Base-by-base conservation (phyloP, 2,888 invertebrate genomes). In the Watsonalla cultraria region DNA sequence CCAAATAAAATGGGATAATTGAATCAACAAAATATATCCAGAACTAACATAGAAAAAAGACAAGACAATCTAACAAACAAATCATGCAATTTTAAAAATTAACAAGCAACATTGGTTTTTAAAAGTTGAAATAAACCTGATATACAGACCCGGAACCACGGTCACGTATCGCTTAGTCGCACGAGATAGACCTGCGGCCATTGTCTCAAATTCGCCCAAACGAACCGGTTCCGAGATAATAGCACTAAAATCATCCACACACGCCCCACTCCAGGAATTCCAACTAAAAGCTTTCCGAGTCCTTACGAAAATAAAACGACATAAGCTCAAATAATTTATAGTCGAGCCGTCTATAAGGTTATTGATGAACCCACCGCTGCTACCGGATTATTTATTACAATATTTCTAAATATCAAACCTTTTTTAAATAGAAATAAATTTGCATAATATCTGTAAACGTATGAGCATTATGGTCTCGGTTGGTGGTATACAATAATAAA, bases 181-280 rank as follows among this genome's bases (percentile, higher is more conserved):
- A 66, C 58, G 66, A 66, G 70, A 60, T 64, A 59, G 58, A 50
- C 6, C 55, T 64, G 61, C 68, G 65, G 68, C 86, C 78, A 88
- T 87, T 88, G 86, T 90, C 80, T 86, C 74, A 85, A 83, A 86
- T 84, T 84, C 76, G 77, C 79, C 81, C 75, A 81, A 84, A 80
- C 72, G 68, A 82, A 88, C 90, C 87, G 88, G 90, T 90, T 74
- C 66, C 69, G 58, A 81, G 80, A 82, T 86, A 85, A 84, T 84
- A 76, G 78, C 73, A 74, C 76, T 74, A 77, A 68, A 82, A 79
- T 75, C 70, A 66, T 70, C 75, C 74, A 77, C 76, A 76, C 78
- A 80, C 74, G 72, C 79, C 64, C 56, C 74, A 58, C 69, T 67
- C 71, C 69, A 74, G 76, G 75, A 74, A 80, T 80, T 77, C 80